Percentiles rank a stretch among this genome's conserved stretches.
phyloP scores from a whole-genome alignment of 2,888 invertebrate genomes.

The Lymantria dispar region DNA sequence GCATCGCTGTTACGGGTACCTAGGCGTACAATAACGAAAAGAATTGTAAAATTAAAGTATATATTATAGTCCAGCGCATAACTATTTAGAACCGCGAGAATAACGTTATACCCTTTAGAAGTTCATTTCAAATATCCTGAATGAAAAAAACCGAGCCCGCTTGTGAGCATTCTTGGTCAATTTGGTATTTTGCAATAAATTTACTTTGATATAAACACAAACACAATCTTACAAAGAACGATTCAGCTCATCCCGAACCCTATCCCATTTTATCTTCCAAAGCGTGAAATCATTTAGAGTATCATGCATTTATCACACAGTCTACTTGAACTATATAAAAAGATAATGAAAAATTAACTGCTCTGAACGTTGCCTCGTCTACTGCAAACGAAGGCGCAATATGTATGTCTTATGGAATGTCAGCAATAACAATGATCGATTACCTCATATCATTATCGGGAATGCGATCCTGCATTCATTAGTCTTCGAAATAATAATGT shows the following conservation, averaged over 20 bases:
- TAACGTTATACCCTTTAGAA: no score
- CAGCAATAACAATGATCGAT: slow-evolving; percentile 34
- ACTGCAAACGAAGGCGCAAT: slow-evolving; percentile 6
- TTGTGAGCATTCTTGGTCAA: no score
- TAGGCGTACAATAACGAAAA: no score
- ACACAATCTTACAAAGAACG: slow-evolving; percentile 46
- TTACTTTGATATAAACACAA: neutral
- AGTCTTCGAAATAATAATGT: slow-evolving; percentile 30
- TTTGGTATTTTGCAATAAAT: no score
- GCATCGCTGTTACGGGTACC: no score
- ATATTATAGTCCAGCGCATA: no score
- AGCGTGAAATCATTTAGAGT: slow-evolving; percentile 52
- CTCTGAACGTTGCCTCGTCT: slow-evolving; percentile 4
- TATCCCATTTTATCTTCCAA: slow-evolving; percentile 67
- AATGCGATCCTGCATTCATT: slow-evolving; percentile 22
- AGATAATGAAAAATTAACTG: slow-evolving; percentile 11
- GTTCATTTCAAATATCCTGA: no score
- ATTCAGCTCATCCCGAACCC: slow-evolving; percentile 57
- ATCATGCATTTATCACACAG: slow-evolving; percentile 30
- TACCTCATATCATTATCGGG: slow-evolving; percentile 55
- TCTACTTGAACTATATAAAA: slow-evolving; percentile 25
- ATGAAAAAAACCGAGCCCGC: no score
- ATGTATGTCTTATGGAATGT: slow-evolving; percentile 36
- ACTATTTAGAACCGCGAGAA: no score
- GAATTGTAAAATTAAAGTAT: no score